A percentile compares a stretch with the other conserved stretches of the same genome.
These are phyloP conservation scores for Microplitis deprimator DNA, from an alignment of 2,888 invertebrate genomes.

Conservation along the genomic window DNA sequence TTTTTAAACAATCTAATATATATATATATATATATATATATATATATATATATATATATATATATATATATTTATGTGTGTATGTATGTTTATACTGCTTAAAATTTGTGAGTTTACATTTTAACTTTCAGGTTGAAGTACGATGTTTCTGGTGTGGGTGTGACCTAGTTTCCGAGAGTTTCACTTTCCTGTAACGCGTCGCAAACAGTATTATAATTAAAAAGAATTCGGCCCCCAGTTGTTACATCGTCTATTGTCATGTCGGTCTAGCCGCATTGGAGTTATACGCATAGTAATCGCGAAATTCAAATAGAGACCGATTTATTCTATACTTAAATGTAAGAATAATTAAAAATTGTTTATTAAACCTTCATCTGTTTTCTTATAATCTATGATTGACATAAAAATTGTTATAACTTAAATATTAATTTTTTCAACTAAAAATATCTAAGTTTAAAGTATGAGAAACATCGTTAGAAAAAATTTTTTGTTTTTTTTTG, in stretches of 20 bases:
- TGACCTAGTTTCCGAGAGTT: slow-evolving; percentile 72
- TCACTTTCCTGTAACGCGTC: slow-evolving; percentile 70
- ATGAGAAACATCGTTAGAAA: too few relatives aligned
- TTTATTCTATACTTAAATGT: slow-evolving; percentile 7
- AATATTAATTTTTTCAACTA: too few relatives aligned
- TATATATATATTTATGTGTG: too few relatives aligned
- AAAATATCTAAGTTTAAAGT: too few relatives aligned
- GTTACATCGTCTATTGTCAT: slow-evolving; percentile 69
- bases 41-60: too few relatives aligned
- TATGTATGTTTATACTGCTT: slow-evolving; percentile 21
- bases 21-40: too few relatives aligned
- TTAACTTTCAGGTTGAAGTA: slow-evolving; percentile 18
- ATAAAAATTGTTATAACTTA: too few relatives aligned
- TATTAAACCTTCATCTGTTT: background rate
- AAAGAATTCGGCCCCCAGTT: slow-evolving; percentile 68
- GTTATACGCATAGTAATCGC: slow-evolving; percentile 57
- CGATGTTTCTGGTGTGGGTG: slow-evolving; percentile 66
- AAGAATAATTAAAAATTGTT: background rate
- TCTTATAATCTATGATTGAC: background rate
- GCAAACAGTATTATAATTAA: slow-evolving; percentile 43
- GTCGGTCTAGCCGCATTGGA: slow-evolving; percentile 62
- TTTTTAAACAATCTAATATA: too few relatives aligned
- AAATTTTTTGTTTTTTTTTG: too few relatives aligned
- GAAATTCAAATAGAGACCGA: slow-evolving; percentile 60
- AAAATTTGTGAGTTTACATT: slow-evolving; percentile 21